Evolutionary conservation across 2,888 invertebrate species (phyloP).

Genomic region (Aphodius granarius): DNA sequence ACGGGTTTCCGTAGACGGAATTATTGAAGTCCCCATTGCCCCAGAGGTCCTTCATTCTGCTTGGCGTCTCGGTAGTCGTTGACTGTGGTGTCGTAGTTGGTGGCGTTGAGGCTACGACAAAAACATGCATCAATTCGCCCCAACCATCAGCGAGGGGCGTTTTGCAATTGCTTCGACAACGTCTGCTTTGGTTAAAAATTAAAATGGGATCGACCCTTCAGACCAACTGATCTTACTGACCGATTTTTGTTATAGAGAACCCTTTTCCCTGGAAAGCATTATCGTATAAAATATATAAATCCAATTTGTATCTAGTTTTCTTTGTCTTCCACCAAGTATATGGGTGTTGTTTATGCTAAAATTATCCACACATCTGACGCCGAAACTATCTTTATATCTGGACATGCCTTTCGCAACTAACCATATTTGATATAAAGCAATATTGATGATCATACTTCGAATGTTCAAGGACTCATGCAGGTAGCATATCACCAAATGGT

Average conservation of each 20-base stretch:
- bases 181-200: slow-evolving; percentile 11
- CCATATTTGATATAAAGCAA: no score
- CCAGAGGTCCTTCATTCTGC: slow-evolving; percentile 51
- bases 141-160: slow-evolving; percentile 13
- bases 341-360: no score
- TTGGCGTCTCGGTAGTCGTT: slow-evolving; percentile 65
- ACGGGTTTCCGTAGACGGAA: slow-evolving; percentile 65
- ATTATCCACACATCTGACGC: no score
- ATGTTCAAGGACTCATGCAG: no score
- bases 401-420: no score
- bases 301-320: not conserved
- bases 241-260: not conserved
- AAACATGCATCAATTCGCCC: slow-evolving; percentile 41
- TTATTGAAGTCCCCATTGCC: slow-evolving; percentile 59
- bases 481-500: no score
- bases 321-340: no score
- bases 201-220: slow-evolving; percentile 3
- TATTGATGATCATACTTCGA: no score
- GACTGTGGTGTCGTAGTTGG: slow-evolving; percentile 80
- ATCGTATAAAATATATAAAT: not conserved
- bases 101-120: slow-evolving; percentile 72
- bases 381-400: no score
- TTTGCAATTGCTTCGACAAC: slow-evolving; percentile 4
- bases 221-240: not conserved
- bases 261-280: not conserved